Percentiles rank a stretch among this genome's conserved stretches.
Evolutionary conservation across 2,888 invertebrate genomes (phyloP).

Genomic region (Prionchulus punctatus): DNA sequence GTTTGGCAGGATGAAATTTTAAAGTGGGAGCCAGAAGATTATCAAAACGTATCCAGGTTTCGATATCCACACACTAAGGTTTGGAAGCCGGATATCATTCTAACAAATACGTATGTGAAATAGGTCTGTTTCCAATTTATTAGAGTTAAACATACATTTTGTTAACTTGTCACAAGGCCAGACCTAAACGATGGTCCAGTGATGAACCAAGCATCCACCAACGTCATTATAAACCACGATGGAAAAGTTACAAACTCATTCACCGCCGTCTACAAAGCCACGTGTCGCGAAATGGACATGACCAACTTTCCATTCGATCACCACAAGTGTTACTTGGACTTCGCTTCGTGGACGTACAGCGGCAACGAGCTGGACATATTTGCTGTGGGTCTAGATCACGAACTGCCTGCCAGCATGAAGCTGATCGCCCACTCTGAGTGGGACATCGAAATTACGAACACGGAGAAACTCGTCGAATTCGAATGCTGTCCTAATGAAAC

Average conservation of each 20-base stretch:
- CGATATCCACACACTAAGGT: not conserved
- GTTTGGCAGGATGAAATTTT: not conserved
- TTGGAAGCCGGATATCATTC: not conserved
- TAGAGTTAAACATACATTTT: too few relatives aligned
- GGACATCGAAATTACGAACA: not conserved
- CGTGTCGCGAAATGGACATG: conserved; percentile 54
- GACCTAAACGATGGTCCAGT: too few relatives aligned
- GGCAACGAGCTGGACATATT: conserved; percentile 46
- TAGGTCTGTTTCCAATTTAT: too few relatives aligned
- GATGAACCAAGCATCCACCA: not conserved
- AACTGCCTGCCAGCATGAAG: not conserved
- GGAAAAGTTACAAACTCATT: not conserved
- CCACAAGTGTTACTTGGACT: conserved; percentile 59
- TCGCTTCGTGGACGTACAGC: conserved; percentile 69
- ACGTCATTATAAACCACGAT: not conserved
- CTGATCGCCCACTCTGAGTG: not conserved
- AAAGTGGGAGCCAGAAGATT: not conserved
- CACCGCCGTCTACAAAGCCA: not conserved
- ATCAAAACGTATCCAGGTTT: not conserved
- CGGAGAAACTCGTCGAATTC: not conserved
- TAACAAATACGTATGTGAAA: too few relatives aligned
- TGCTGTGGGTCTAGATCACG: not conserved
- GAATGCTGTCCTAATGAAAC: not conserved
- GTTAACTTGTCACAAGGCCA: too few relatives aligned
- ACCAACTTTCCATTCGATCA: conserved; percentile 65